Evolutionary conservation across 2,797 vertebrate species (phyloP).

Genomic region (Aphelocoma californica): DNA sequence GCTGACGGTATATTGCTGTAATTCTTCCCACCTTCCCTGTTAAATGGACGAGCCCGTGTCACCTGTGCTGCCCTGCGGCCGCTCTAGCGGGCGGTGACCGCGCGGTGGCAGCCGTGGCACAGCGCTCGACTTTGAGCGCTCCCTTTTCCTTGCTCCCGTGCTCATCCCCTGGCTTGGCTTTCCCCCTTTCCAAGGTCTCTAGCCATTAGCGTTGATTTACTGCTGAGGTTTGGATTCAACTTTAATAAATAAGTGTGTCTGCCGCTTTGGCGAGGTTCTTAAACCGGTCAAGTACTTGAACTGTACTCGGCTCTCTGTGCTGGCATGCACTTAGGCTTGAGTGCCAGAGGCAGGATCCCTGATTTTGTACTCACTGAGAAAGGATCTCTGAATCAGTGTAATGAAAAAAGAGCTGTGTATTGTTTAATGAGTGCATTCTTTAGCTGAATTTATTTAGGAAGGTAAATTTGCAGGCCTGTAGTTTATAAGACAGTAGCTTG

Average conservation of each 20-base stretch:
- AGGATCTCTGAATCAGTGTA: background rate
- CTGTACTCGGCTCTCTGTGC: background rate
- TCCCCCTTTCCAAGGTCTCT: background rate
- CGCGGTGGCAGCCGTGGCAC: background rate
- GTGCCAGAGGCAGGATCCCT: background rate
- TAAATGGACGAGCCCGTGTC: background rate
- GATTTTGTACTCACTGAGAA: background rate
- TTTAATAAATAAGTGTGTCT: background rate
- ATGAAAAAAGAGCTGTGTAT: background rate
- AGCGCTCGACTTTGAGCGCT: background rate
- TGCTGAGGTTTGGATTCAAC: background rate
- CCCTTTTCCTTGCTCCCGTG: background rate
- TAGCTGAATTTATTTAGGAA: background rate
- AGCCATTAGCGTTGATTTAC: background rate
- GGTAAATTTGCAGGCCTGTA: background rate
- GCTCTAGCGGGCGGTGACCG: background rate
- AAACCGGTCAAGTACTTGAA: too few relatives aligned
- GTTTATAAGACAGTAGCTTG: background rate
- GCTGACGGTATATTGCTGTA: rapidly evolving
- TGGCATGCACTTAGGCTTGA: background rate
- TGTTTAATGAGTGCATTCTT: background rate
- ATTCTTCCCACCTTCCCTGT: background rate
- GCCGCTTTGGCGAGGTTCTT: background rate
- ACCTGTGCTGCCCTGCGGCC: background rate
- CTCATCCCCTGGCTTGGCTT: background rate